Base-by-base conservation (phyloP, 2,113 vertebrate species). In the Mystacornis crossleyi region DNA sequence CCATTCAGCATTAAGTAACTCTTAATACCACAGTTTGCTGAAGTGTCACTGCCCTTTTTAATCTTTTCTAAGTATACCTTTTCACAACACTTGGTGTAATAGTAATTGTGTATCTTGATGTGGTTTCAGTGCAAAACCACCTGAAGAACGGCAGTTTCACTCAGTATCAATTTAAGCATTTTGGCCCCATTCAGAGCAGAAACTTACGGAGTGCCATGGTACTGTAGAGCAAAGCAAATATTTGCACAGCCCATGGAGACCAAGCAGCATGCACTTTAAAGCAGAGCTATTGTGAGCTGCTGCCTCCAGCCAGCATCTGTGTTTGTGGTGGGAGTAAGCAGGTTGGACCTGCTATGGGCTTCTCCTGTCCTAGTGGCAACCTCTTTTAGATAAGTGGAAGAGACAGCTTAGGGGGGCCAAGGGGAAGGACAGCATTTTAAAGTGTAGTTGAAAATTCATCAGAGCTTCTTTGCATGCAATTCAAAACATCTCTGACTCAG, bases 71-170 rank as follows among this genome's bases (percentile, higher is more conserved):
- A 81, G 54, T 55, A 84, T 0, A 73, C 14, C n/a, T 86, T 87
- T 91, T 61, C 48, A 67, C 21, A 75, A 17, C 6, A 5, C 20
- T 66, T 5, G 1, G 15, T 25, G 40, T 84, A 91, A 86, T 4
- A 90, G 40, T 4, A 4, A 38, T 28, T 14, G 7, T 29, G 13
- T 74, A 16, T 81, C 79, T 77, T 89, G 62, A 69, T 1, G 4
- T 19, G 21, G 36, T 93, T 95, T 95, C 79, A 51, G 28, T 66
- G 21, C 34, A 94, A 95, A 94, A 55, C 13, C 47, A 55, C 58
- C 26, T 58, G 33, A 94, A 82, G 64, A 95, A 91, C n/a, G 25
- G 15, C 38, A 96, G 91, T 96, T 96, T 96, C 90, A 77, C 70
- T 65, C 82, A 28, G 64, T 65, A 34, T 79, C 73, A 66, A 34